Evolutionary conservation across 1,140 invertebrate species (phyloP), one percentile per base, ranked within the genome.

Genomic region (Ceratitis capitata): DNA sequence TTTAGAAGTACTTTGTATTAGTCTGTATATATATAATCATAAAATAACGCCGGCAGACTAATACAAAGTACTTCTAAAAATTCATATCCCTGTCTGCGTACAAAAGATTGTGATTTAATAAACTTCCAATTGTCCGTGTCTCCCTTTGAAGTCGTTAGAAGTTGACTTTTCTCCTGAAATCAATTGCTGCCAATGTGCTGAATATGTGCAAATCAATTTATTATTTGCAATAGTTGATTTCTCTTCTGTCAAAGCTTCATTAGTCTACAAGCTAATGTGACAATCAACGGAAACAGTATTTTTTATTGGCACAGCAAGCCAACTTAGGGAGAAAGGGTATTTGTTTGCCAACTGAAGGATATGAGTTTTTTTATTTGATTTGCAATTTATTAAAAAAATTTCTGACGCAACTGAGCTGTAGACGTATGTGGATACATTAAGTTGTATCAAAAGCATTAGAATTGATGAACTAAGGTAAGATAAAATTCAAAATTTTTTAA

Each of bases 181-280:
- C 35, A 45, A 32, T 26, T 19, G 29, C 32, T 12, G n/a, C n/a
- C n/a, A n/a, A n/a, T n/a, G n/a, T n/a, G n/a, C n/a, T n/a, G n/a
- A n/a, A n/a, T n/a, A n/a, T n/a, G n/a, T n/a, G n/a, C n/a, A 78
- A 78, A 78, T 78, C 69, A 78, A 78, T 78, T 78, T 45, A 78
- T 78, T 39, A 78, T 42, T 45, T 19, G 5, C 69, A 78, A 78
- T 78, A 78, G 69, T 14, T 78, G 39, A 47, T 45, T 45, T n/a
- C n/a, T n/a, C n/a, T 45, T 78, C 6, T 78, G 69, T 78, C 39
- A 45, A 78, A 78, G n/a, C 69, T 78, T 26, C 69, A 78, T 78
- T 78, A 78, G 45, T 78, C 69, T n/a, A 78, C 45, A 78, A n/a
- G 69, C 69, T 45, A 78, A 78, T 78, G 69, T 78, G 39, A 78